Conservation (phyloP, 1,140 invertebrate species). For the Aporrectodea caliginosa region DNA sequence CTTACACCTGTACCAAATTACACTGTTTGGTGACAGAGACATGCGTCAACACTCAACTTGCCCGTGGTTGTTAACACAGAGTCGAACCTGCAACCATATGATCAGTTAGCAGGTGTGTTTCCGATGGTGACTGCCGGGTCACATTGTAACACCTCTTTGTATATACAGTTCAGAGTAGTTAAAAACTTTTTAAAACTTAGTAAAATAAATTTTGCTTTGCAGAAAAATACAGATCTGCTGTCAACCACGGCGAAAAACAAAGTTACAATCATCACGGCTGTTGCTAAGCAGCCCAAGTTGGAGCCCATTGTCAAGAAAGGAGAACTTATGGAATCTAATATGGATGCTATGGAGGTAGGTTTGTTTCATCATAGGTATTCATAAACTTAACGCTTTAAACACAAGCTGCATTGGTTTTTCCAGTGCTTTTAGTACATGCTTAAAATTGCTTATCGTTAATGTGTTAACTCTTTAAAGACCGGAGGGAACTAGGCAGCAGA, state of each 20-base stretch:
- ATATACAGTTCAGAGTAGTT: not conserved
- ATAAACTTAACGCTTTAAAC: constrained; percentile 2
- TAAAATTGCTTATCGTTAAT: too few species aligned
- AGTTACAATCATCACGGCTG: constrained; percentile 70
- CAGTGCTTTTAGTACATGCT: too few species aligned
- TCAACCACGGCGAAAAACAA: constrained; percentile 36
- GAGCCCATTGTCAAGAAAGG: constrained; percentile 69
- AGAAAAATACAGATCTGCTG: constrained; percentile 29
- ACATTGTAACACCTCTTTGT: too few species aligned
- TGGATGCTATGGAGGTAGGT: constrained; percentile 80
- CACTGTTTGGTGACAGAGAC: constrained; percentile 49
- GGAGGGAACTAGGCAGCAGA: too few species aligned
- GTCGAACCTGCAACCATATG: too few species aligned
- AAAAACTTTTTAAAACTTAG: constrained; percentile 56
- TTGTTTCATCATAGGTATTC: constrained; percentile 11
- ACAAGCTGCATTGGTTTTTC: too few species aligned
- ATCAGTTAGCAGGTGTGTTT: too few species aligned
- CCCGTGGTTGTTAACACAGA: constrained; percentile 9
- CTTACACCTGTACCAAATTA: too few species aligned
- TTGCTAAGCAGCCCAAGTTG: constrained; percentile 78
- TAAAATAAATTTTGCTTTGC: not conserved
- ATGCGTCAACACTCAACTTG: not conserved
- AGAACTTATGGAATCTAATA: constrained; percentile 94
- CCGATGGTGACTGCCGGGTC: too few species aligned
- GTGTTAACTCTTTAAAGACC: too few species aligned